These are phyloP conservation scores for Acipenser ruthenus DNA, from an alignment of 2,797 vertebrate genomes.

Conservation along the genomic window DNA sequence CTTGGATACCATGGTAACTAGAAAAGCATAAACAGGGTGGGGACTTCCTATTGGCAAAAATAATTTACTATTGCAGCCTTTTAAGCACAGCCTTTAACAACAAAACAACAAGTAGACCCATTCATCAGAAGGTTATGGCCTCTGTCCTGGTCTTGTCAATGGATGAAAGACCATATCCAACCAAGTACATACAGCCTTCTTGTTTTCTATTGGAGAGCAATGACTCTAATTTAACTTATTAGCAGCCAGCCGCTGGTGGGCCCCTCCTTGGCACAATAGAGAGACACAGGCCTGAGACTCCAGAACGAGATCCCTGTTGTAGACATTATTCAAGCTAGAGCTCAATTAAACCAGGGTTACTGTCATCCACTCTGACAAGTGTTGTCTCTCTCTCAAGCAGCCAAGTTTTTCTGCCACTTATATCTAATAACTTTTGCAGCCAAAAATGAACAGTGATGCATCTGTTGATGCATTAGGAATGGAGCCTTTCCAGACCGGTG, in stretches of 20 bases:
- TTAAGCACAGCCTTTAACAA: conserved; percentile 24
- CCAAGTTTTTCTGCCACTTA: conserved; percentile 15
- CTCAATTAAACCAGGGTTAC: conserved; percentile 60
- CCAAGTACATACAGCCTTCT: conserved; percentile 50
- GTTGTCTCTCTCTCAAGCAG: conserved; percentile 21
- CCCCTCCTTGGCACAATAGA: conserved; percentile 44
- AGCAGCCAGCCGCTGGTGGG: conserved; percentile 68
- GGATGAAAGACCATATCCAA: conserved; percentile 40
- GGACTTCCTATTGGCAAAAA: conserved; percentile 29
- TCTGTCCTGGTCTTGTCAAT: conserved; percentile 47
- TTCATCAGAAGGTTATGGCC: conserved; percentile 41
- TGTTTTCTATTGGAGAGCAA: conserved; percentile 61
- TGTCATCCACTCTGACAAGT: conserved; percentile 12
- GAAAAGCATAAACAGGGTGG: conserved; percentile 23
- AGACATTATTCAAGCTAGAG: conserved; percentile 42
- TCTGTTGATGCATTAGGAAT: not conserved
- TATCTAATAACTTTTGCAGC: not conserved
- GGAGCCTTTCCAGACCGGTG: too few species aligned
- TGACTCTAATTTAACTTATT: conserved; percentile 66
- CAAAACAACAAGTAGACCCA: conserved; percentile 21
- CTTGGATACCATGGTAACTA: conserved; percentile 42
- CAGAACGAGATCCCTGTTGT: conserved; percentile 42
- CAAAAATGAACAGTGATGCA: conserved; percentile 6
- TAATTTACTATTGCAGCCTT: conserved; percentile 17
- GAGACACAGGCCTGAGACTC: conserved; percentile 29